phyloP scores from a whole-genome alignment of 1,140 invertebrate genomes.

The Sweltsa coloradensis region DNA sequence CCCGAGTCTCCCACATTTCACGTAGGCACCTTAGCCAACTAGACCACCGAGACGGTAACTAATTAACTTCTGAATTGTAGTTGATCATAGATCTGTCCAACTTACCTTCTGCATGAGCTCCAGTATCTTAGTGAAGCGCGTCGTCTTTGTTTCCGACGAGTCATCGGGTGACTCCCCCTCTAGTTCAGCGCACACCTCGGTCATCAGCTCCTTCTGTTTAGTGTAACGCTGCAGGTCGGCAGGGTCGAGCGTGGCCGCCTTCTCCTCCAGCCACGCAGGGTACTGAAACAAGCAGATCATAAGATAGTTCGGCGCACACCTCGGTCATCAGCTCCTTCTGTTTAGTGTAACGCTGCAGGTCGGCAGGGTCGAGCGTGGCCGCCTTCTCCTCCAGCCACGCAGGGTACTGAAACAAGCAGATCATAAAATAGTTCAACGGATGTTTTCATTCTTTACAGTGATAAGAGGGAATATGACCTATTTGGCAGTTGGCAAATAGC shows the following conservation, averaged over 20 bases:
- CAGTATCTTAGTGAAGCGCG: conserved; percentile 63
- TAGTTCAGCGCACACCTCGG: conserved; percentile 57
- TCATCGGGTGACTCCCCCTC: conserved; percentile 61
- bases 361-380: conserved; percentile 42
- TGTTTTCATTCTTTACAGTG: no score
- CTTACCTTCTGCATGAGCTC: conserved; percentile 67
- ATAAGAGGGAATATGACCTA: no score
- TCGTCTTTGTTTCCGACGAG: conserved; percentile 54
- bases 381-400: conserved; percentile 68
- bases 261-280: conserved; percentile 66
- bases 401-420: conserved; percentile 73
- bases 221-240: conserved; percentile 55
- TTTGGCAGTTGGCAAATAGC: no score
- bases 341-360: conserved; percentile 57
- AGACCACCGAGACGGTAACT: no score
- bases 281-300: no score
- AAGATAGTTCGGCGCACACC: conserved; percentile 60
- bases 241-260: conserved; percentile 48
- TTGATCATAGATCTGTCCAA: no score
- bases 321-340: conserved; percentile 65
- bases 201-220: conserved; percentile 65
- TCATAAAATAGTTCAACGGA: no score
- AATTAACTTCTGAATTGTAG: no score
- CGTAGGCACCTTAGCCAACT: no score
- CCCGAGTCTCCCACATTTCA: no score